A percentile compares a stretch with the other conserved stretches of the same genome.
Evolutionary conservation across 2,888 invertebrate species (phyloP).

Genomic region (Sacculina carcini): DNA sequence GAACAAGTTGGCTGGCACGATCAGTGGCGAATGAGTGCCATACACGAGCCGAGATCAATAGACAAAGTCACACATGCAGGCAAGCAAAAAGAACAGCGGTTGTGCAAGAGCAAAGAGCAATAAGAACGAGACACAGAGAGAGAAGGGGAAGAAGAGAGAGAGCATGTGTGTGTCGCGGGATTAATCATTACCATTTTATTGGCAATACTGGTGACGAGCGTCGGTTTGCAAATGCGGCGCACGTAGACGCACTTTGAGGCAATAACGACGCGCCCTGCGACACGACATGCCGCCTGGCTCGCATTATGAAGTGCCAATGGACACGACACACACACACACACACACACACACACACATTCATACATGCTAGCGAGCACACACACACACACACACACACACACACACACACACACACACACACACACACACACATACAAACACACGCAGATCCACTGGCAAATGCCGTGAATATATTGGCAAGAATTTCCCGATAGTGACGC

Average conservation of each 20-base stretch:
- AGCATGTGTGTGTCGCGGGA: too few species aligned
- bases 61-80: background rate
- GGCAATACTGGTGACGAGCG: too few species aligned
- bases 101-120: background rate
- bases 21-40: background rate
- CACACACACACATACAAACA: background rate
- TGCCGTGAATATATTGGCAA: too few species aligned
- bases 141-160: background rate
- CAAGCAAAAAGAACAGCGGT: background rate
- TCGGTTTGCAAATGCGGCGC: too few species aligned
- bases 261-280: too few species aligned
- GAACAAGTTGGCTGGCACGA: background rate
- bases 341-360: slow-evolving; percentile 1
- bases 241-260: too few species aligned
- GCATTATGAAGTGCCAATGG: too few species aligned
- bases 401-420: background rate
- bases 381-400: slow-evolving; percentile 1
- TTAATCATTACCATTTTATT: too few species aligned
- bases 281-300: too few species aligned
- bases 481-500: too few species aligned
- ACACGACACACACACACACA: background rate
- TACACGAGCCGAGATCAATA: background rate
- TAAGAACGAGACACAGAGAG: background rate
- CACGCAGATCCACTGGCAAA: too few species aligned
- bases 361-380: background rate